Base-by-base conservation (phyloP, 2,888 invertebrate genomes). In the Leucania comma region DNA sequence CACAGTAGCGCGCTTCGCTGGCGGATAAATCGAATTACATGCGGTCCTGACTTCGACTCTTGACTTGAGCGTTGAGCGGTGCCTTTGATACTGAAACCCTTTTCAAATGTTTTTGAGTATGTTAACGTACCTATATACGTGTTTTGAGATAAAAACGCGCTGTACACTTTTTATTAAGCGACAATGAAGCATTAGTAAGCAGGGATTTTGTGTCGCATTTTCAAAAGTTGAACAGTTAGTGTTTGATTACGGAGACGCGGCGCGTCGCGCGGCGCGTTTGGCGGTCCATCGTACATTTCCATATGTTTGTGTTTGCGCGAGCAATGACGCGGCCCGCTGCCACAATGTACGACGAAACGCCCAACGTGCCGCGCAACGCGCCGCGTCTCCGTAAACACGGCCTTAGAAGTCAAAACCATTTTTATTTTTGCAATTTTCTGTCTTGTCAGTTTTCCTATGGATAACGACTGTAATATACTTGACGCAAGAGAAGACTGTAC, bases 21-120 rank as follows among this genome's bases (percentile, higher is more conserved):
- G 68, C 68, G 66, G 68, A 85, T 80, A 91, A 93, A 93, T 93
- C 84, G 87, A 91, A 92, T 93, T 93, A 91, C 83, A 87, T 87
- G 87, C 88, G 86, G 87, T 87, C 86, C 87, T 85, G 89, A 82
- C 88, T 90, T 88, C 79, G 87, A 88, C 82, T 90, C 89, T 84
- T 84, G 86, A 87, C 86, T 89, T 81, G 75, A 83, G 75, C 75
- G 68, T 87, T 80, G 74, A 84, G 77, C 78, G 74, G 80, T 81
- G 74, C 85, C 90, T 91, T 92, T 91, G 91, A 90, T 88, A 90
- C 77, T 79, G 86, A 87, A 87, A 85, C 88, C 89, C 86, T 80
- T 90, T 88, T 88, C 83, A 86, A 84, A 87, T 86, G 77, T 86
- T 85, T 84, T 81, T 81, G 81, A 79, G 67, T 78, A 81, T 72